These are phyloP conservation scores for Drosophila dives DNA, from an alignment of 2,888 invertebrate genomes.

Conservation along the genomic window DNA sequence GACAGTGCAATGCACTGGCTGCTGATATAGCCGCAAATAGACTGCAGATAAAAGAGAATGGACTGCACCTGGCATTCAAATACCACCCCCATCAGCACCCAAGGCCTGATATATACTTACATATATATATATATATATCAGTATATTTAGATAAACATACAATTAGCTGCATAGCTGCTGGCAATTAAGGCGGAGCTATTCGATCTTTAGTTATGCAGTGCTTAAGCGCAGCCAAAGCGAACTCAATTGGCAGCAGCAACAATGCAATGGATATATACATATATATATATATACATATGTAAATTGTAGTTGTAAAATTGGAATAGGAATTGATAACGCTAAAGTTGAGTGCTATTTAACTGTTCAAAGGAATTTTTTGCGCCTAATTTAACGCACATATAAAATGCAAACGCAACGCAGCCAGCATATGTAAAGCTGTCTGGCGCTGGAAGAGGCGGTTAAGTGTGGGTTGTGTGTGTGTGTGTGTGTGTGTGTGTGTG, in stretches of 20 bases:
- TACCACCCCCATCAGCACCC: background rate
- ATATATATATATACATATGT: background rate
- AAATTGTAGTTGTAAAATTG: constrained; percentile 1
- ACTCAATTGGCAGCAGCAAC: constrained; percentile 8
- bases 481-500: no score
- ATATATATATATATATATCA: background rate
- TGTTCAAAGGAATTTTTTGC: constrained; percentile 61
- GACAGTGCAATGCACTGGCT: constrained; percentile 47
- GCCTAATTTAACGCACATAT: constrained; percentile 63
- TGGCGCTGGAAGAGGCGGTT: background rate
- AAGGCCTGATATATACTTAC: background rate
- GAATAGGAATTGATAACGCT: constrained; percentile 36
- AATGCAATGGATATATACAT: background rate
- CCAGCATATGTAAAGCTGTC: constrained; percentile 61
- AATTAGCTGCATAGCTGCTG: constrained; percentile 18
- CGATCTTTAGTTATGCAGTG: constrained; percentile 20
- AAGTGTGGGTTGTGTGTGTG: background rate
- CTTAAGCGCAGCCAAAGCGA: constrained; percentile 9
- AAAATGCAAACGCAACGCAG: constrained; percentile 53
- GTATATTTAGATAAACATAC: constrained; percentile 5
- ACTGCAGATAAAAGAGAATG: background rate
- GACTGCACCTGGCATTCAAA: constrained; percentile 5
- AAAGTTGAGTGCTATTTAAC: constrained; percentile 30
- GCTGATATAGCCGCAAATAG: constrained; percentile 23
- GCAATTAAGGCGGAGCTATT: constrained; percentile 16